Evolutionary conservation across 1,140 invertebrate species (phyloP), one percentile per base, ranked within the genome.

Genomic region (Daktulosphaira vitifoliae): DNA sequence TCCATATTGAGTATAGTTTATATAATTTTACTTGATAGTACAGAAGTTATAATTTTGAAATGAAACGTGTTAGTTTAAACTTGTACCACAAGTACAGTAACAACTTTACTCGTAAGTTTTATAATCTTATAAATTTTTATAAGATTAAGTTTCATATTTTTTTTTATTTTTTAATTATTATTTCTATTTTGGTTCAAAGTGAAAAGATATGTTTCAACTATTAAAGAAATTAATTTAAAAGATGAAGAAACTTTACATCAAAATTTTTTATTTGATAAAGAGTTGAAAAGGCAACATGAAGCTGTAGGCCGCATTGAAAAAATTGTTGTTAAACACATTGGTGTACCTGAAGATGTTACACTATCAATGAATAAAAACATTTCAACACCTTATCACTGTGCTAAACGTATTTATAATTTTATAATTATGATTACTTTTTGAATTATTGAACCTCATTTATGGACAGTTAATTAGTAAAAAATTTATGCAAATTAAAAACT

Each of bases 331-430:
- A 79, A 83, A 65, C 89, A 90, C 74, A 76, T 81, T 64, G 89
- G 88, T 1, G 71, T 81, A 4, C 84, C 87, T 0, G 82, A 90
- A 67, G 81, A 89, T 67, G 80, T 81, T 20, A 84, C 81, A 3
- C 74, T 97, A 37, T 73, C 89, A 15, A 96, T 98, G 93, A 98
- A 98, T 74, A 92, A 89, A 75, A 77, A 83, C 68, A 76, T 97
- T 4, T 97, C 94, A 1, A 97, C 94, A 2, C 95, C 95, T 2
- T 86, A 81, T 70, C 86, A 97, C 74, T 95, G 92, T 78, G 89
- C 92, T 1, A 86, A 82, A 79, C 94, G 88, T 91, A 80, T 81
- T 33, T 6, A 33, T 33, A 33, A 5, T 6, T 33, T 33, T 33
- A 6, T 33, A 11, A 33, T 11, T 6, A 81, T 77, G 62, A 42